Evolutionary conservation across 2,888 invertebrate species (phyloP), one percentile per base, ranked within the genome.

Genomic region (Diadegma fenestrale): DNA sequence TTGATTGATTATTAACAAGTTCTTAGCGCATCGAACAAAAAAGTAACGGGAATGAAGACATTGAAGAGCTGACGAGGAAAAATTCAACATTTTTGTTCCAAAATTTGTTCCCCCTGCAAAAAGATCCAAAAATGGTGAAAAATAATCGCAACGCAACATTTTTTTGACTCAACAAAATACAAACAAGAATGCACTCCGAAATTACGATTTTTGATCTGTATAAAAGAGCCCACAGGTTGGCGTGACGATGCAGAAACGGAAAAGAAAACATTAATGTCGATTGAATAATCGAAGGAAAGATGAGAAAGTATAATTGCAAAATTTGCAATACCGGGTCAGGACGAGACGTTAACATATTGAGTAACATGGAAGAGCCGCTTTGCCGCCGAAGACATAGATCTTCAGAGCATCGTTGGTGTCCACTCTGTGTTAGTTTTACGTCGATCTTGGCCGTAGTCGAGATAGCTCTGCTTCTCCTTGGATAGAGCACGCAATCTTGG

Each of bases 331-430:
- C 6, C 7, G 17, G 8, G 41, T 10, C 37, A 12, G 41, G 22
- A 8, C 54, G 51, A 66, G 66, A 68, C 63, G 64, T 64, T 64
- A 76, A 64, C 66, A 54, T 77, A 77, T 68, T 41, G 66, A 77
- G 54, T 76, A 76, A 58, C 64, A 51, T 76, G 41, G 26, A 37
- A 37, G 41, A 77, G 33, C 66, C 33, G 37, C 54, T 54, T 54
- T 54, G 41, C 14, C 68, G 41, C 14, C 7, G 2, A 22, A 77
- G 54, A 68, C 22, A 54, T 8, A n/a, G 41, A 48, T 63, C 48
- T 58, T 72, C 63, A 26, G 14, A 82, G 54, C 79, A 48, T 79
- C 78, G 78, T 81, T 85, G 69, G 78, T 79, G 78, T 82, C 81
- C 81, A 73, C 17, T 22, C 64, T 64, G 66, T 64, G 77, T 54